Percentiles rank a stretch among this genome's conserved stretches.
phyloP scores from a whole-genome alignment of 2,888 invertebrate species.

The Horisme vitalbata region DNA sequence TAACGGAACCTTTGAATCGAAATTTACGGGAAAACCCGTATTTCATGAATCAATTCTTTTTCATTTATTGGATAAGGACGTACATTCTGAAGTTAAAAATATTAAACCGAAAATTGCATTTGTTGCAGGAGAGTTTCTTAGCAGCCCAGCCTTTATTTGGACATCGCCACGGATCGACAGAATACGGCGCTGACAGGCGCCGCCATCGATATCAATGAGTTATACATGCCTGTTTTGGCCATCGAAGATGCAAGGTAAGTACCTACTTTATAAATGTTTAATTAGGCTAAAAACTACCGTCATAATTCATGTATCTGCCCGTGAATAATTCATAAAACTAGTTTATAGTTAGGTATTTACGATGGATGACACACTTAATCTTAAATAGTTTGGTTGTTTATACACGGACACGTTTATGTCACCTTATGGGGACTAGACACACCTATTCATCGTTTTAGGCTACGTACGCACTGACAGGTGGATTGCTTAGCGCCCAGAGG shows the following conservation, averaged over 20 bases:
- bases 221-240: slow-evolving; percentile 86
- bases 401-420: slow-evolving; percentile 9
- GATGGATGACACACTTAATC: no score
- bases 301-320: no score
- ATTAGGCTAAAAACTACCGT: no score
- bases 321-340: no score
- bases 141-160: slow-evolving; percentile 35
- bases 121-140: slow-evolving; percentile 41
- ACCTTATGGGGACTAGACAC: slow-evolving; percentile 10
- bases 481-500: no score
- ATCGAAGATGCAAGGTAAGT: slow-evolving; percentile 85
- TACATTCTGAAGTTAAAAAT: neutral
- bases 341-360: no score
- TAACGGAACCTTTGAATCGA: no score
- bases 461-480: no score
- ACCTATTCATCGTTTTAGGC: slow-evolving; percentile 13
- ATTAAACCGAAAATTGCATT: slow-evolving; percentile 4
- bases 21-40: no score
- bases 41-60: no score
- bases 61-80: no score
- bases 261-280: neutral
- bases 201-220: slow-evolving; percentile 84
- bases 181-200: slow-evolving; percentile 79
- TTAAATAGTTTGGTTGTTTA: slow-evolving; percentile 4
- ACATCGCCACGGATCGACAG: slow-evolving; percentile 81